A percentile compares a stretch with the other conserved stretches of the same genome.
phyloP scores from a whole-genome alignment of 2,888 invertebrate genomes.

The Limenitis camilla region DNA sequence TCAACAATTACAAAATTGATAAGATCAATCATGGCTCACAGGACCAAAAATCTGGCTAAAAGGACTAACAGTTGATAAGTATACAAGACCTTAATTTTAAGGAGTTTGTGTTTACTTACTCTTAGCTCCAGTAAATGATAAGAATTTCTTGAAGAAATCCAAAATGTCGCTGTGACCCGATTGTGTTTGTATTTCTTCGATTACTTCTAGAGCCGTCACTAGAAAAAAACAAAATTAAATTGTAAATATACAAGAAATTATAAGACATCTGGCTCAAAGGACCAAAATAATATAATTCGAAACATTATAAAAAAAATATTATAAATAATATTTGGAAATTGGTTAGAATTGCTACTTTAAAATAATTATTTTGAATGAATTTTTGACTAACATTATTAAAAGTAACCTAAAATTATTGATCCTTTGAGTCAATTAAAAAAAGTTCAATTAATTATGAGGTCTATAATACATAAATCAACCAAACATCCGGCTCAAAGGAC shows the following conservation, averaged over 20 bases:
- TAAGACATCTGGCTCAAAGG: not conserved
- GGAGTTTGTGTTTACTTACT: slow-evolving; percentile 34
- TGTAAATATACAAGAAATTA: not conserved
- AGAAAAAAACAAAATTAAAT: slow-evolving; percentile 22
- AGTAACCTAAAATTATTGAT: no score
- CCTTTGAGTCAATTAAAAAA: no score
- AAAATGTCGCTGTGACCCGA: slow-evolving; percentile 40
- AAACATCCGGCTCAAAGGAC: no score
- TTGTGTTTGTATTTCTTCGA: slow-evolving; percentile 39
- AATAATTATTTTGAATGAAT: not conserved
- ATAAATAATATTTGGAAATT: no score
- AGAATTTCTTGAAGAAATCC: slow-evolving; percentile 42
- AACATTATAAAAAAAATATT: no score
- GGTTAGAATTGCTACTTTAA: no score
- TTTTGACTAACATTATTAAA: no score
- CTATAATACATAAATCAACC: no score
- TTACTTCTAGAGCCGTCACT: slow-evolving; percentile 41
- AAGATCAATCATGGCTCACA: no score
- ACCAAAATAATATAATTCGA: not conserved
- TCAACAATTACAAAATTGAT: not conserved
- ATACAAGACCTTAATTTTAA: not conserved
- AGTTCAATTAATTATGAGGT: no score
- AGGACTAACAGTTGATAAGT: not conserved
- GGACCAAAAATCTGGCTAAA: no score
- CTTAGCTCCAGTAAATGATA: slow-evolving; percentile 40